Base-by-base conservation (phyloP, 1,140 invertebrate genomes). In the Scaptomyza graminum region DNA sequence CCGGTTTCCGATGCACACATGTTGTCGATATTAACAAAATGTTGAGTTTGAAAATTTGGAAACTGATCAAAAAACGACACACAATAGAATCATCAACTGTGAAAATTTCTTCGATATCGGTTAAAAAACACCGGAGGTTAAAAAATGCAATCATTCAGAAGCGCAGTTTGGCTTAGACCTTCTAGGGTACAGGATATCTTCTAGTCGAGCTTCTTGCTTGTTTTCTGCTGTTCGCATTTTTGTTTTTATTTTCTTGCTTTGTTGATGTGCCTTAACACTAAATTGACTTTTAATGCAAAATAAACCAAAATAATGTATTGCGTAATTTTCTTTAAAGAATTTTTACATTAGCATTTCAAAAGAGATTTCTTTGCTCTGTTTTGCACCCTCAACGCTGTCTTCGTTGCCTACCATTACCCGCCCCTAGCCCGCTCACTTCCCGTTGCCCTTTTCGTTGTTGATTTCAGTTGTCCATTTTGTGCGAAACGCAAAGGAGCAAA, bases 251-350 rank as follows among this genome's bases (percentile, higher is more conserved):
- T 49, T 34, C 5, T 46, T 73, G 13, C 61, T 34, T 51, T 51
- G 25, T 12, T 63, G 44, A 41, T 69, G 57, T 67, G 74, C 79
- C 83, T 87, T 87, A 87, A 87, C 83, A 87, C 83, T 88, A 87
- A 87, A 87, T 87, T 87, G 83, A 87, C 83, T 87, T 87, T 87
- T 87, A 87, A 87, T 87, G 83, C 83, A 87, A 87, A 87, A 87
- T 87, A 87, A 87, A 87, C 83, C 83, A 87, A 87, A 87, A 87
- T 87, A 87, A 87, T 88, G 83, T 87, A 87, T 88, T 87, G 83
- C 83, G 83, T 87, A 87, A 87, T 87, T 87, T 87, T 87, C 83
- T 88, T 87, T 87, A 87, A 87, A 88, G 83, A 87, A 87, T 87
- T 87, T 87, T 87, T 79, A 87, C 83, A 87, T 87, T 87, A 87